These are phyloP conservation scores for Lysandra coridon DNA, from an alignment of 2,888 invertebrate genomes.

Conservation along the genomic window DNA sequence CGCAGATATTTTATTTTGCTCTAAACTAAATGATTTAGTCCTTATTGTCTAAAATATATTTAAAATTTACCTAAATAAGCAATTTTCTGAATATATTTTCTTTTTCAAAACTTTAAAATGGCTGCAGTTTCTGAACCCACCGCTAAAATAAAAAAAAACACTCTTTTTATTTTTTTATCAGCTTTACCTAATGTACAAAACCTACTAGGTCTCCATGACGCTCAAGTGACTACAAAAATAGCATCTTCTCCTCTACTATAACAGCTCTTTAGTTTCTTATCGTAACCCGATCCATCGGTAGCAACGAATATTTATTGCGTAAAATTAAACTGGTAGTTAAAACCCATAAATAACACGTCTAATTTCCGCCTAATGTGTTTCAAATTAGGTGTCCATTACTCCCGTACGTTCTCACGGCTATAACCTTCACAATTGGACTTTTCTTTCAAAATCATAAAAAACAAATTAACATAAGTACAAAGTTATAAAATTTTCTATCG, in stretches of 20 bases:
- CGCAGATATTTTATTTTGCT: too few relatives aligned
- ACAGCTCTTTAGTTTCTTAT: slow-evolving; percentile 1
- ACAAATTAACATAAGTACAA: slow-evolving; percentile 47
- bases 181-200: too few relatives aligned
- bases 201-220: too few relatives aligned
- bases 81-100: too few relatives aligned
- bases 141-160: too few relatives aligned
- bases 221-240: too few relatives aligned
- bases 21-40: too few relatives aligned
- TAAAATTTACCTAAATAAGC: too few relatives aligned
- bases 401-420: slow-evolving; percentile 26
- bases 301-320: slow-evolving; percentile 4
- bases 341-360: slow-evolving; percentile 21
- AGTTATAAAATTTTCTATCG: slow-evolving; percentile 59
- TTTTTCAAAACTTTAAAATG: too few relatives aligned
- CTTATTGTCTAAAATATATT: too few relatives aligned
- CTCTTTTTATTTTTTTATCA: too few relatives aligned
- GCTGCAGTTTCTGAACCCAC: too few relatives aligned
- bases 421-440: slow-evolving; percentile 21
- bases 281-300: not conserved
- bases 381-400: slow-evolving; percentile 12
- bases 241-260: not conserved
- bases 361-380: slow-evolving; percentile 9
- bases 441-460: slow-evolving; percentile 41
- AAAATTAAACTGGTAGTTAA: slow-evolving; percentile 9